phyloP scores from a whole-genome alignment of 2,888 invertebrate genomes.

The Autographa pulchrina region DNA sequence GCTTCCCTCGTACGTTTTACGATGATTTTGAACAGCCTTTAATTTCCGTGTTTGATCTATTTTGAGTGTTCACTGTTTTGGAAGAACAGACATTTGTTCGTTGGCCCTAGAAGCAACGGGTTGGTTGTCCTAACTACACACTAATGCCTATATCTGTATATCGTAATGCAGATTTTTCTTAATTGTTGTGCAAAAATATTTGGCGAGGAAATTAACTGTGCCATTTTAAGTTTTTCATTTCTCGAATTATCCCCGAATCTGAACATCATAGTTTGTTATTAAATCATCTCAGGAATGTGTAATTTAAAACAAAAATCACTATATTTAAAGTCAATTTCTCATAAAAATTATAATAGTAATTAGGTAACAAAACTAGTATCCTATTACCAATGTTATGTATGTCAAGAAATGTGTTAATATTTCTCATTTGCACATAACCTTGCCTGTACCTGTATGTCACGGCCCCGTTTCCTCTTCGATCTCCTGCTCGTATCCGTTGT shows the following conservation, averaged over 20 bases:
- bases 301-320: too few relatives aligned
- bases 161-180: too few relatives aligned
- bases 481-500: slow-evolving; percentile 56
- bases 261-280: too few relatives aligned
- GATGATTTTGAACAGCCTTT: slow-evolving; percentile 30
- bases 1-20: slow-evolving; percentile 39
- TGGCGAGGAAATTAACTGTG: too few relatives aligned
- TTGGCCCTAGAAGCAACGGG: neutral
- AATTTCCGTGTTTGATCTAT: slow-evolving; percentile 33
- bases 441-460: slow-evolving; percentile 46
- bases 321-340: too few relatives aligned
- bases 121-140: too few relatives aligned
- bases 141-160: too few relatives aligned
- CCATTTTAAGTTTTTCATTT: too few relatives aligned
- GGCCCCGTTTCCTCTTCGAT: slow-evolving; percentile 56
- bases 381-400: neutral
- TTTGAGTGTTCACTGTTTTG: neutral
- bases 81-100: neutral
- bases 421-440: slow-evolving; percentile 56
- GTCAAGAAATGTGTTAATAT: slow-evolving; percentile 23
- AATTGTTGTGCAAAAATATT: too few relatives aligned
- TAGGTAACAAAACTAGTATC: neutral
- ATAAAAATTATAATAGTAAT: too few relatives aligned
- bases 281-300: too few relatives aligned
- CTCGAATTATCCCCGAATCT: too few relatives aligned